phyloP scores from a whole-genome alignment of 1,140 invertebrate genomes.

The Euura lappo region DNA sequence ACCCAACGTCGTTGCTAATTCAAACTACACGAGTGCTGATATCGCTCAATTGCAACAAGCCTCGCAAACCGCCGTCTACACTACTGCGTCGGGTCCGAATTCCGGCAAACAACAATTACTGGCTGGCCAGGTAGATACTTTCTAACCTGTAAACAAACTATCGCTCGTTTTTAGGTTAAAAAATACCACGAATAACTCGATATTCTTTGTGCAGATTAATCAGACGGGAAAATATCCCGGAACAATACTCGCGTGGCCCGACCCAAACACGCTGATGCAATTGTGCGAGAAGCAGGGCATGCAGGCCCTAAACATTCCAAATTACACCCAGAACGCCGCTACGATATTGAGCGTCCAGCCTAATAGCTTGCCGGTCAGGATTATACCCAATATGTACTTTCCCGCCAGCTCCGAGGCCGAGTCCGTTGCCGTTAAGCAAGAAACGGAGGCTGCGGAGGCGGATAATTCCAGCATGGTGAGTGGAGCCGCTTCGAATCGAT shows the following conservation, averaged over 20 bases:
- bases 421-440: conserved; percentile 32
- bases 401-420: conserved; percentile 41
- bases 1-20: conserved; percentile 34
- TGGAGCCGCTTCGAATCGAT: not conserved
- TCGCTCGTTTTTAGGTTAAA: not conserved
- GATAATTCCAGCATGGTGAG: conserved; percentile 21
- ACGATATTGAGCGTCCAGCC: conserved; percentile 46
- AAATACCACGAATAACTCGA: not conserved
- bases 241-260: conserved; percentile 50
- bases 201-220: conserved; percentile 36
- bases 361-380: conserved; percentile 47
- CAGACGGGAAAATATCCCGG: conserved; percentile 48
- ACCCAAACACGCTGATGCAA: conserved; percentile 51
- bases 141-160: not conserved
- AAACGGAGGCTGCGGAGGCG: conserved; percentile 21
- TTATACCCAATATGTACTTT: conserved; percentile 50
- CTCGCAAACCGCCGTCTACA: conserved; percentile 43
- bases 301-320: conserved; percentile 56
- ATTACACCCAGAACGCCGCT: conserved; percentile 49
- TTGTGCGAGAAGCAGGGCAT: conserved; percentile 53
- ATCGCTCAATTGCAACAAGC: conserved; percentile 31
- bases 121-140: conserved; percentile 33
- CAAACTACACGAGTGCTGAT: conserved; percentile 35
- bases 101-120: conserved; percentile 44
- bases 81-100: conserved; percentile 38